A percentile compares a stretch with the other conserved stretches of the same genome.
Conservation (phyloP, 2,797 vertebrate genomes). For the Babyrousa celebensis region DNA sequence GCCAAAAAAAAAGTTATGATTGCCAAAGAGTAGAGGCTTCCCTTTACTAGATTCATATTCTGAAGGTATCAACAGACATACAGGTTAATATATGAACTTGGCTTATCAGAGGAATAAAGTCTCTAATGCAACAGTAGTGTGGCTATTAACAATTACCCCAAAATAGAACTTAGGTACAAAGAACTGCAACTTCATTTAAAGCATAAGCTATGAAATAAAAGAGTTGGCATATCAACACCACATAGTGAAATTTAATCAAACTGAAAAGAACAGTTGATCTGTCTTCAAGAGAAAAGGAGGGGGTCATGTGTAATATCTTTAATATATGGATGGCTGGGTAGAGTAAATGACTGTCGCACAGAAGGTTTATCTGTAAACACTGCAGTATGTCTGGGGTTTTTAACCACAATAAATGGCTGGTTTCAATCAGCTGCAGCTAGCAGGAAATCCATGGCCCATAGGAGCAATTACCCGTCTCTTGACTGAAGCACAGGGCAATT, state of each 20-base stretch:
- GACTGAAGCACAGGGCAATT: slow-evolving; percentile 90
- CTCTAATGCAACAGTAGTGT: background rate
- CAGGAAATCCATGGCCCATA: slow-evolving; percentile 88
- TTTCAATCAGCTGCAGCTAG: slow-evolving; percentile 89
- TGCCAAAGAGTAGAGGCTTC: slow-evolving; percentile 51
- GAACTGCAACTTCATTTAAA: slow-evolving; percentile 72
- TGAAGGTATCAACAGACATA: background rate
- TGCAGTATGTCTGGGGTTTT: slow-evolving; percentile 86
- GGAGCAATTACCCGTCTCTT: slow-evolving; percentile 90
- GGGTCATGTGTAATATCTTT: slow-evolving; percentile 85
- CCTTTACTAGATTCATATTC: slow-evolving; percentile 5
- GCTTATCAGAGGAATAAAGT: background rate
- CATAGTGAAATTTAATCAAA: slow-evolving; percentile 79
- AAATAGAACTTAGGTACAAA: background rate
- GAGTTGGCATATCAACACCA: slow-evolving; percentile 45
- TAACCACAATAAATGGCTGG: slow-evolving; percentile 89
- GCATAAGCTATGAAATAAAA: slow-evolving; percentile 51
- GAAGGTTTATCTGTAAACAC: slow-evolving; percentile 91
- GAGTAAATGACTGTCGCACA: slow-evolving; percentile 87
- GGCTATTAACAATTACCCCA: slow-evolving; percentile 35
- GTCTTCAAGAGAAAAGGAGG: slow-evolving; percentile 84
- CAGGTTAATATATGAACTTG: background rate
- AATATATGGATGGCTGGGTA: slow-evolving; percentile 88
- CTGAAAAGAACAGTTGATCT: slow-evolving; percentile 85
- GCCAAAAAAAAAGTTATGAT: background rate